Evolutionary conservation across 2,113 vertebrate genomes (phyloP), one percentile per base, ranked within the genome.

Genomic region (Psittacula cyanocephala): DNA sequence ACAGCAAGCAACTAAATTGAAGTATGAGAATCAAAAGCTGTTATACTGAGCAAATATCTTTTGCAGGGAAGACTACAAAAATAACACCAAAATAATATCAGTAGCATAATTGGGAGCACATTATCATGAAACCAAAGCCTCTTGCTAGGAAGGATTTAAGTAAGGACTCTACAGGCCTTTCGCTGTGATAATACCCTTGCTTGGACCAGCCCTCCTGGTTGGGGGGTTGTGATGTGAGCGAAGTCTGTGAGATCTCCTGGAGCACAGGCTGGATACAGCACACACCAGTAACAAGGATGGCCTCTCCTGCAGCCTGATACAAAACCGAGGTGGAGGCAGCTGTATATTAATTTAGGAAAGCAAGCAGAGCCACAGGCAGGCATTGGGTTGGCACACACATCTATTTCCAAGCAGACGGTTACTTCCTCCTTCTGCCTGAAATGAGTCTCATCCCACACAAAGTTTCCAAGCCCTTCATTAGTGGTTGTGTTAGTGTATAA

Each of bases 401-500:
- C 96, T 98, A 96, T 98, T 98, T 97, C 96, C 77, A 84, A 96
- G 95, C 95, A 97, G 97, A 96, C 94, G 53, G 94, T 59, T 85
- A 95, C 91, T 98, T 98, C 98, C 97, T 97, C 93, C 96, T 91
- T 80, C 49, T 78, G 96, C 97, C 97, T 29, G 81, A 98, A 98
- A 97, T 81, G 97, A 96, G 97, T 95, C 96, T 94, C 96, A 93
- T 95, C 97, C 96, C 97, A 97, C 96, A 80, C 97, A 91, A 93
- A 97, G 95, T 86, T 97, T 94, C 96, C 94, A 94, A 97, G 96
- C 91, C 97, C 95, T 97, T 98, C 98, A 98, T 99, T 98, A 98
- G 97, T 91, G 98, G 98, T 98, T 98, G 97, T 98, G 98, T 98
- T 98, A 98, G 97, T 97, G 97, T 96, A 97, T 98, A 98, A 98